phyloP scores from a whole-genome alignment of 1,140 invertebrate genomes.

The Spodoptera litura region DNA sequence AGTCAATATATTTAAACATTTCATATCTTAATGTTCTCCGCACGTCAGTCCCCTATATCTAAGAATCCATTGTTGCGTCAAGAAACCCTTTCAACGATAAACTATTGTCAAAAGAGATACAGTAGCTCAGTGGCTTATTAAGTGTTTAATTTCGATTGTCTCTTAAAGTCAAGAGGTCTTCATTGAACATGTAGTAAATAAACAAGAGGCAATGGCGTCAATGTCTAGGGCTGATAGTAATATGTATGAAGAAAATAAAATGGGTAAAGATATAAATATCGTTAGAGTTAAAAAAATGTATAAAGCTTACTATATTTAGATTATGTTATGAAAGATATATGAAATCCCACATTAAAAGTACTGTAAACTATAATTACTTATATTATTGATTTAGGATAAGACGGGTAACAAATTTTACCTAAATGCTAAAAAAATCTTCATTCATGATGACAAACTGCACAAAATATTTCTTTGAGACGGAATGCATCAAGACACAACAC shows the following conservation, averaged over 20 bases:
- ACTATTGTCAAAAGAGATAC: background rate
- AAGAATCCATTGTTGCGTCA: constrained; percentile 9
- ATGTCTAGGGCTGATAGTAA: background rate
- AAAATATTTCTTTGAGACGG: too few relatives aligned
- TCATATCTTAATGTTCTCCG: background rate
- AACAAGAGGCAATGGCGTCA: constrained; percentile 16
- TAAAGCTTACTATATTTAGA: background rate
- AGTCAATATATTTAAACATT: background rate
- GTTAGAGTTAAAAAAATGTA: background rate
- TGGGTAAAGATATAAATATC: background rate
- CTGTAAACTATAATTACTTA: too few relatives aligned
- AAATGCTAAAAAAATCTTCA: too few relatives aligned
- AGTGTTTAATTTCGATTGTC: background rate
- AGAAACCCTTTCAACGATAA: background rate
- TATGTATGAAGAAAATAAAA: background rate
- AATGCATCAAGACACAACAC: too few relatives aligned
- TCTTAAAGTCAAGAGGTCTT: constrained; percentile 4
- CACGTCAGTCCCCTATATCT: background rate
- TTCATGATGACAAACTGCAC: too few relatives aligned
- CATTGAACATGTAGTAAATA: constrained; percentile 5
- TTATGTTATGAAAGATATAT: too few relatives aligned
- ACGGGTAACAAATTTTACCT: too few relatives aligned
- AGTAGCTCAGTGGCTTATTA: constrained; percentile 1
- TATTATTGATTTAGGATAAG: too few relatives aligned
- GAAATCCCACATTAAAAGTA: too few relatives aligned